A percentile compares a stretch with the other conserved stretches of the same genome.
Evolutionary conservation across 1,140 invertebrate species (phyloP).

Genomic region (Drosophila santomea): DNA sequence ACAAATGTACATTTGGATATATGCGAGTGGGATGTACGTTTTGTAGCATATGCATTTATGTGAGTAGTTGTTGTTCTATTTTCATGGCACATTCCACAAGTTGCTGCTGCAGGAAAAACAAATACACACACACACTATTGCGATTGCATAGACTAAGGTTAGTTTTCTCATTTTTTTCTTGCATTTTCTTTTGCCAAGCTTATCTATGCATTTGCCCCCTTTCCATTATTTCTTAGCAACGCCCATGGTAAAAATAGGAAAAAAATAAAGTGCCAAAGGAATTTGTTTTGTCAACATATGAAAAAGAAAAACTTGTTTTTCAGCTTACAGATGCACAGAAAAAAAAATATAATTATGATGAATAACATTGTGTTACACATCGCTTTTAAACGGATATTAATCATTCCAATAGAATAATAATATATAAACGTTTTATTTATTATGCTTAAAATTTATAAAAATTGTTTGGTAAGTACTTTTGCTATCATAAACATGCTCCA

Average conservation of each 20-base stretch:
- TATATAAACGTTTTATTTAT: not conserved
- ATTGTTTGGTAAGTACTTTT: not conserved
- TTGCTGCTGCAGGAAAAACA: constrained; percentile 31
- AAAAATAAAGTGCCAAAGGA: constrained; percentile 2
- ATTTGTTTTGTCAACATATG: constrained; percentile 44
- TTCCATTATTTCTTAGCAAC: not conserved
- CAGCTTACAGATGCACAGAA: constrained; percentile 7
- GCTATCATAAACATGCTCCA: not conserved
- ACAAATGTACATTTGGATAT: not conserved
- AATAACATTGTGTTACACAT: not conserved
- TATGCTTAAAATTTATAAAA: not conserved
- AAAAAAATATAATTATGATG: not conserved
- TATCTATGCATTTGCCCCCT: constrained; percentile 29
- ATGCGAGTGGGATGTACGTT: not conserved
- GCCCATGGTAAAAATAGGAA: constrained; percentile 7
- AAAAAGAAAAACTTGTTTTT: constrained; percentile 41
- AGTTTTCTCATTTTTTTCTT: constrained; percentile 19
- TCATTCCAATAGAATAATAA: not conserved
- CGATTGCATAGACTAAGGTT: constrained; percentile 5
- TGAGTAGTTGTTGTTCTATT: constrained; percentile 52
- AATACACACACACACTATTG: constrained; percentile 1
- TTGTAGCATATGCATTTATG: constrained; percentile 10
- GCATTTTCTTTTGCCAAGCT: constrained; percentile 35
- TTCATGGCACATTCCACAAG: constrained; percentile 76
- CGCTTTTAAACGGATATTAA: not conserved